A percentile compares a stretch with the other conserved stretches of the same genome.
Conservation (phyloP, 1,140 invertebrate genomes). For the Drosophila azteca region DNA sequence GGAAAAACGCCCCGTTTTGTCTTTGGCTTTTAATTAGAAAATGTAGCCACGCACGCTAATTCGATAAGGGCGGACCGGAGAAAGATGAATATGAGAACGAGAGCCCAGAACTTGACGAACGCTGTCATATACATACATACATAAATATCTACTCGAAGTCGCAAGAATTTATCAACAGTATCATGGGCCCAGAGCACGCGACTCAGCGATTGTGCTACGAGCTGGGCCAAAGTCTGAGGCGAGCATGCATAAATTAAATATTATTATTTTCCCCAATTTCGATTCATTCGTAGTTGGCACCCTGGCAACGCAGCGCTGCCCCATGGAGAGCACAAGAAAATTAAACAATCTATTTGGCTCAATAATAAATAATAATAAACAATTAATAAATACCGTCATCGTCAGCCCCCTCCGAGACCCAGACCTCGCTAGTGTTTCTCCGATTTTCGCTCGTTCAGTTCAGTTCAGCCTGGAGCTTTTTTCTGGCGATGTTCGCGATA, state of each 20-base stretch:
- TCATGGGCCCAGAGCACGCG: conserved; percentile 65
- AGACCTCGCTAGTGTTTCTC: too few relatives aligned
- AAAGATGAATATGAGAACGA: conserved; percentile 1
- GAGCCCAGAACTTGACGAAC: conserved; percentile 24
- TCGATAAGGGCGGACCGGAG: conserved; percentile 21
- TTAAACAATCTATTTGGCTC: conserved; percentile 59
- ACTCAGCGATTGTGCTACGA: conserved; percentile 17
- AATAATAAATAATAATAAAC: conserved; percentile 79
- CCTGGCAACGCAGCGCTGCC: conserved; percentile 54
- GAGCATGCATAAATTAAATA: conserved; percentile 39
- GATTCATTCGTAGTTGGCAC: conserved; percentile 17
- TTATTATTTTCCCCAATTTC: conserved; percentile 38
- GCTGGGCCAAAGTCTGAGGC: conserved; percentile 20
- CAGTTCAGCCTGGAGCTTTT: conserved; percentile 19
- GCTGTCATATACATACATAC: conserved; percentile 23
- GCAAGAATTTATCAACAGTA: conserved; percentile 65
- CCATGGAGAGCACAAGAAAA: conserved; percentile 2
- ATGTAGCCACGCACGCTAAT: conserved; percentile 62
- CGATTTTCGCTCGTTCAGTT: conserved; percentile 41
- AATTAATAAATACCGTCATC: conserved; percentile 23
- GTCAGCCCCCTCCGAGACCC: too few relatives aligned
- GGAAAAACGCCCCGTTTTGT: conserved; percentile 57
- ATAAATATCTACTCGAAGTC: too few relatives aligned
- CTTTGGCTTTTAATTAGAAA: conserved; percentile 65
- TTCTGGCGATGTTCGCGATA: conserved; percentile 28